Percentiles rank a stretch among this genome's conserved stretches.
phyloP scores from a whole-genome alignment of 2,888 invertebrate species.

The Leucophenga maculata region DNA sequence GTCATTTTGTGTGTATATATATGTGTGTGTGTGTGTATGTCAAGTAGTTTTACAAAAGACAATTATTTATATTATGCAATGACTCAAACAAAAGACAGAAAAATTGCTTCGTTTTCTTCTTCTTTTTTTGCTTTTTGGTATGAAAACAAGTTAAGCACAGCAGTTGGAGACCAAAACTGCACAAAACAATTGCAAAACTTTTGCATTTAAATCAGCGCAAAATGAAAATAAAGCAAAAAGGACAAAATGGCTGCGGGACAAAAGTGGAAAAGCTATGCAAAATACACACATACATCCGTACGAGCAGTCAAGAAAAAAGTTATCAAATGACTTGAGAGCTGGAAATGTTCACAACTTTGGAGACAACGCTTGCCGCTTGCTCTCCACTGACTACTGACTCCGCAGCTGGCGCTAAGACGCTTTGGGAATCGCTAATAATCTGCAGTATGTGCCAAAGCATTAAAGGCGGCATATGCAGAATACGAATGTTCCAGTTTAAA shows the following conservation, averaged over 20 bases:
- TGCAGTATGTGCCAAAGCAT: background rate
- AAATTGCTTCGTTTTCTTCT: too few species aligned
- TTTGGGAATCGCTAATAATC: background rate
- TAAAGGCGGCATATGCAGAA: constrained; percentile 9
- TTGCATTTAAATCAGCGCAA: background rate
- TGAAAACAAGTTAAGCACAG: background rate
- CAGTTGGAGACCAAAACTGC: constrained; percentile 11
- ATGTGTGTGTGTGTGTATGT: background rate
- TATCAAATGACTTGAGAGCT: background rate
- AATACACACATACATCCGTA: background rate
- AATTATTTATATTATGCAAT: constrained; percentile 18
- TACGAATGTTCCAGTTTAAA: background rate
- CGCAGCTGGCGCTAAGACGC: background rate
- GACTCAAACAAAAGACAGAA: background rate
- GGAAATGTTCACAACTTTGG: background rate
- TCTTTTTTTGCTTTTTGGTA: too few species aligned
- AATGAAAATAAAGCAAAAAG: background rate
- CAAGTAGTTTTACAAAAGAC: background rate
- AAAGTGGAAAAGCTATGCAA: background rate
- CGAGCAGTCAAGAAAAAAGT: background rate
- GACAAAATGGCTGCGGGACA: background rate
- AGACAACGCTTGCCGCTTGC: background rate
- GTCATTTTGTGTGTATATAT: background rate
- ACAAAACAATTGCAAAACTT: constrained; percentile 13
- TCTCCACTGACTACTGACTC: background rate